Conservation (phyloP, 2,113 vertebrate species). For the Gobio gobio region DNA sequence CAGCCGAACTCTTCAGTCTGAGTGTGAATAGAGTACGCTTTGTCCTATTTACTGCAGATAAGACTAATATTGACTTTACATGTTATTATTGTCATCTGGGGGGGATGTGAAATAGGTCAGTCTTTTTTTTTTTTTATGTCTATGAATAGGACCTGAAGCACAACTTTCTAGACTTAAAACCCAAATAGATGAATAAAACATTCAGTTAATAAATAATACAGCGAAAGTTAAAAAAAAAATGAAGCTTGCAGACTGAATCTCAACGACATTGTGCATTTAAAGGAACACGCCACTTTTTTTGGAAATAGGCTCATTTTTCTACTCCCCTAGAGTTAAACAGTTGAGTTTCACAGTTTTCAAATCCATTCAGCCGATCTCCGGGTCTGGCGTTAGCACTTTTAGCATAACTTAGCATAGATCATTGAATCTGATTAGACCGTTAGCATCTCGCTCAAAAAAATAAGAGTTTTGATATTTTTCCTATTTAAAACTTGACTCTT, state of each 20-base stretch:
- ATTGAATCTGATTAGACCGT: too few species aligned
- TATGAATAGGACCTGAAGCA: conserved; percentile 26
- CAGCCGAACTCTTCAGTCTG: background rate
- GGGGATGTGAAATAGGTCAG: conserved; percentile 38
- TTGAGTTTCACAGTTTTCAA: too few species aligned
- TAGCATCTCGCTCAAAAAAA: too few species aligned
- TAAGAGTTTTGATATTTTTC: too few species aligned
- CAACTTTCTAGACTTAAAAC: background rate
- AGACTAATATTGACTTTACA: conserved; percentile 26
- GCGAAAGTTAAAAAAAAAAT: background rate
- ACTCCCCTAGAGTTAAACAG: too few species aligned
- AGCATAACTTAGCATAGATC: too few species aligned
- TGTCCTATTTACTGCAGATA: conserved; percentile 48
- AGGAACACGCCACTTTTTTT: too few species aligned
- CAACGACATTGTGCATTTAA: background rate
- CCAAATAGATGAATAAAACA: background rate
- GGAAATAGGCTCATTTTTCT: too few species aligned
- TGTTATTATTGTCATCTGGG: conserved; percentile 4
- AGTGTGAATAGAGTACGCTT: conserved; percentile 1
- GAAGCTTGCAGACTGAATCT: background rate
- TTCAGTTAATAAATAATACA: background rate
- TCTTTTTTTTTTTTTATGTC: background rate
- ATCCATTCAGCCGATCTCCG: too few species aligned
- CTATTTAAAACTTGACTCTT: too few species aligned
- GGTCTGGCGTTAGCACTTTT: too few species aligned